Base-by-base conservation (phyloP, 2,797 vertebrate species). In the Anabas testudineus region DNA sequence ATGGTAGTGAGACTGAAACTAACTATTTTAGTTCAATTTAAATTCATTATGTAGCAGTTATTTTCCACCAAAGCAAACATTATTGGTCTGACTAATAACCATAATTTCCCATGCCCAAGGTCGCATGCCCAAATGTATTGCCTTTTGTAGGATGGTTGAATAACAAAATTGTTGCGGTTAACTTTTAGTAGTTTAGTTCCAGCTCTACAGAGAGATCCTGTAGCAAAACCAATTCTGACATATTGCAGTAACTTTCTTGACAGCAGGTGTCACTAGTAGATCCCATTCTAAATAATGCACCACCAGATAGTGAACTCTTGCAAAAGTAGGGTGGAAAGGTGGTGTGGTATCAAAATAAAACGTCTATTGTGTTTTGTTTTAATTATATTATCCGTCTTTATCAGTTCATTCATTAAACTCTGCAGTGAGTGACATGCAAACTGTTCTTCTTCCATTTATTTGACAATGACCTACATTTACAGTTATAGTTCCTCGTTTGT, bases 261-360 rank as follows among this genome's bases (percentile, higher is more conserved):
- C 80, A 85, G 60, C 62, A 68, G 48, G 63, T 59, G 76, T 62
- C 76, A 49, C 21, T 2, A 13, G 5, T 52, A 18, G 14, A 30
- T 22, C 30, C 39, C 10, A 26, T 13, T 19, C 21, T 14, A 63
- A 30, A n/a, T 19, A 8, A 19, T 43, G 39, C 4, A 42, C 8
- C 16, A 61, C 10, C 30, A 32, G 32, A 37, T 14, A 37, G 14
- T 14, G 2, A 18, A 42, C 16, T 2, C 18, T 19, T 18, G 42
- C 7, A 43, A 10, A 10, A 19, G 7, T 41, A 1, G 15, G 3
- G 1, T 7, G 18, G 42, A 36, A 14, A 10, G 36, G 10, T 4
- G 10, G 13, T 14, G 13, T 14, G 10, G 10, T 14, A 4, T 37
- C 13, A 4, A 26, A 3, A 28, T n/a, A 28, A 2, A 10, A 4